A percentile compares a stretch with the other conserved stretches of the same genome.
Conservation (phyloP, 2,888 invertebrate species). For the Yponomeuta malinellus region DNA sequence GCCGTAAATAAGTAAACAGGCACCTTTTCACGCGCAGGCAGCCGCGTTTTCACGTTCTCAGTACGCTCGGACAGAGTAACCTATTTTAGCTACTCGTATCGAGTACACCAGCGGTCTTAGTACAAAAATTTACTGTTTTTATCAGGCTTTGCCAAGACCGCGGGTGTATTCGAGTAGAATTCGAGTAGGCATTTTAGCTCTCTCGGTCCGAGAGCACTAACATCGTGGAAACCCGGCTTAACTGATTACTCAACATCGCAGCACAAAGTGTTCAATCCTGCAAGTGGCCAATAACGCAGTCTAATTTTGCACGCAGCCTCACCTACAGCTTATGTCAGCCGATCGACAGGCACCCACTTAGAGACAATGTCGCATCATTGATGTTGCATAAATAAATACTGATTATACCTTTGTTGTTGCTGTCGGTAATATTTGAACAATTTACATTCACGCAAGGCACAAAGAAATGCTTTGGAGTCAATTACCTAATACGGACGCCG, state of each 20-base stretch:
- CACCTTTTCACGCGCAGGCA: too few relatives aligned
- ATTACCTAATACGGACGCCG: not conserved
- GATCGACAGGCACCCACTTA: not conserved
- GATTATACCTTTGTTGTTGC: not conserved
- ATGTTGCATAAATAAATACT: not conserved
- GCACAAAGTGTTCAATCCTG: not conserved
- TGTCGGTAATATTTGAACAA: not conserved
- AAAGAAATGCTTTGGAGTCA: not conserved
- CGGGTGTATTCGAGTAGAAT: too few relatives aligned
- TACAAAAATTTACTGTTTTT: too few relatives aligned
- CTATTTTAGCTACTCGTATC: too few relatives aligned
- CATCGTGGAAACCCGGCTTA: too few relatives aligned
- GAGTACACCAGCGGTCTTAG: too few relatives aligned
- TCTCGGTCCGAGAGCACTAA: too few relatives aligned
- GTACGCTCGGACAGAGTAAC: too few relatives aligned
- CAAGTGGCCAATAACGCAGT: not conserved
- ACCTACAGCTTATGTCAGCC: not conserved
- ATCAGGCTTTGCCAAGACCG: too few relatives aligned
- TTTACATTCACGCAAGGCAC: not conserved
- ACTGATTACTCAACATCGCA: not conserved
- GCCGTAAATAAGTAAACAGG: too few relatives aligned
- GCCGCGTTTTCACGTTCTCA: too few relatives aligned
- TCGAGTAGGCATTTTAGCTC: too few relatives aligned
- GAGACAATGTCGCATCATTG: not conserved
- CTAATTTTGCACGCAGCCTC: not conserved